Percentiles rank a stretch among this genome's conserved stretches.
These are phyloP conservation scores for Peromyscus attwateri DNA, from an alignment of 2,797 vertebrate genomes.

Conservation along the genomic window DNA sequence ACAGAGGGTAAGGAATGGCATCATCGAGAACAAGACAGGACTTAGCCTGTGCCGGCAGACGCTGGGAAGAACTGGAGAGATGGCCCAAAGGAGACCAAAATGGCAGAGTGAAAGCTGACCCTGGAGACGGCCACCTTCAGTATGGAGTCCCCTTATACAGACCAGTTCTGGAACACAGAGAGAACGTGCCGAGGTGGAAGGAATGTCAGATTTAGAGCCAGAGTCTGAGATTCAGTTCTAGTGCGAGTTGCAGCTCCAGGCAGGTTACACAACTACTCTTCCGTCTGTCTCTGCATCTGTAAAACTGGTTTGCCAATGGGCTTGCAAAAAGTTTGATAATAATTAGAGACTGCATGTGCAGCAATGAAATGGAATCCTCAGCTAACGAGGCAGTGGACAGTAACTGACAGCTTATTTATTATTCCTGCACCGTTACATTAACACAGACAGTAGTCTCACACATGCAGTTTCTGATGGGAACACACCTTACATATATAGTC, in stretches of 20 bases:
- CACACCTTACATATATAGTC: background rate
- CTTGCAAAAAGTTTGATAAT: constrained; percentile 5
- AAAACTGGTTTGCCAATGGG: background rate
- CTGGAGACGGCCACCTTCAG: background rate
- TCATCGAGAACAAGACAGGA: background rate
- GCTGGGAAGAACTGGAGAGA: background rate
- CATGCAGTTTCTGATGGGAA: background rate
- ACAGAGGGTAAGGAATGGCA: background rate
- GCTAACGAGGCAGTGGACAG: background rate
- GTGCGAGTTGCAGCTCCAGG: background rate
- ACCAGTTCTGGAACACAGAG: background rate
- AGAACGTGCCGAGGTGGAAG: background rate
- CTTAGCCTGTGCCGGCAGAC: background rate
- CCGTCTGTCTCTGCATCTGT: background rate
- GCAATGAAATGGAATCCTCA: background rate
- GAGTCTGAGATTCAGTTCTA: background rate
- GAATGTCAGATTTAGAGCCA: background rate
- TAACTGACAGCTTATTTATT: background rate
- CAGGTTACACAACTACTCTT: background rate
- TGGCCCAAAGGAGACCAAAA: background rate
- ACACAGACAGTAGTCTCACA: background rate
- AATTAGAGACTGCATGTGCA: background rate
- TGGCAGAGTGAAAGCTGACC: background rate
- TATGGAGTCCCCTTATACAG: background rate
- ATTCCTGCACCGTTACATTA: background rate